Conservation (phyloP, 2,113 vertebrate genomes). For the Rhipidura dahli region DNA sequence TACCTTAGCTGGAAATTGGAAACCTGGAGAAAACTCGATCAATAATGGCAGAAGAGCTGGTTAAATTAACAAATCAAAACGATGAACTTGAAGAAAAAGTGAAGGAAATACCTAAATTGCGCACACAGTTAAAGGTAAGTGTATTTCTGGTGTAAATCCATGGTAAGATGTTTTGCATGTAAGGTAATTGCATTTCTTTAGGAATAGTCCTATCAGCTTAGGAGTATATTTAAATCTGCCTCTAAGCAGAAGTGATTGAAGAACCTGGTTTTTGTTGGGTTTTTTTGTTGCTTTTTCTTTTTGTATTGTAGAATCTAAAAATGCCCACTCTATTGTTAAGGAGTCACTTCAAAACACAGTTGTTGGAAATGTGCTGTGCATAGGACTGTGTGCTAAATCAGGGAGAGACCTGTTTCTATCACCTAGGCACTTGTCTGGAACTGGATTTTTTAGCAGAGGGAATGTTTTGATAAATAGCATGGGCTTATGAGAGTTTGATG, state of each 20-base stretch:
- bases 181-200: neutral
- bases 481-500: neutral
- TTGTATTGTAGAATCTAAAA: neutral
- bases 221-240: neutral
- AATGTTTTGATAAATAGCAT: neutral
- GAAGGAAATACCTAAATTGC: conserved; percentile 87
- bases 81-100: conserved; percentile 95
- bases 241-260: neutral
- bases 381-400: neutral
- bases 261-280: neutral
- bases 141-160: neutral
- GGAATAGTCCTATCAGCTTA: neutral
- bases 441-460: neutral
- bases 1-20: conserved; percentile 87
- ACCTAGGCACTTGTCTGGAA: neutral
- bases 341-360: neutral
- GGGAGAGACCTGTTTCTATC: neutral
- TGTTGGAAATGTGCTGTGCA: neutral
- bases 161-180: neutral
- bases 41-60: conserved; percentile 92
- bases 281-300: neutral
- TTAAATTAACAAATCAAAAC: conserved; percentile 93
- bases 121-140: conserved; percentile 84
- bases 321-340: neutral
- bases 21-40: conserved; percentile 91